Percentiles rank a stretch among this genome's conserved stretches.
Evolutionary conservation across 2,113 vertebrate species (phyloP).

Genomic region (Macroglossus sobrinus): DNA sequence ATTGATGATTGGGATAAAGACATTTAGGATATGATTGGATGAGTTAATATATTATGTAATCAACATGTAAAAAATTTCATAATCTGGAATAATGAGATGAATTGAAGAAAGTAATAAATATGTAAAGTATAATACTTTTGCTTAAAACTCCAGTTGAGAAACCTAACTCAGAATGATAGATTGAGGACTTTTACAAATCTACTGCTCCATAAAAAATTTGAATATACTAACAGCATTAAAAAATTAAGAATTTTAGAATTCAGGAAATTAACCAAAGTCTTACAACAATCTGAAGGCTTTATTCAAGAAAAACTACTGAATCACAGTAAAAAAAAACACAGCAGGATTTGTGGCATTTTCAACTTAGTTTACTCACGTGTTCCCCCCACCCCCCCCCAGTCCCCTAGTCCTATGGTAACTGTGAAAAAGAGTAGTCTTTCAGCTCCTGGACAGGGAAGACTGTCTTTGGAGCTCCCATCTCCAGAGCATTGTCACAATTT

Average conservation of each 20-base stretch:
- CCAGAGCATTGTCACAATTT: not conserved
- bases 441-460: not conserved
- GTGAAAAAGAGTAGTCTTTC: not conserved
- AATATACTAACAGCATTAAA: not conserved
- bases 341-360: not conserved
- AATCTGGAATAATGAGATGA: not conserved
- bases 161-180: not conserved
- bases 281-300: not conserved
- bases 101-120: not conserved
- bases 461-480: not conserved
- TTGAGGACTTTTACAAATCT: not conserved
- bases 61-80: not conserved
- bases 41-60: not conserved
- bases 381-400: no score
- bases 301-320: not conserved
- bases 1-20: not conserved
- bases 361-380: not conserved
- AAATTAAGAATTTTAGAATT: not conserved
- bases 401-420: not conserved
- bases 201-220: not conserved
- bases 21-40: not conserved
- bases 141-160: not conserved
- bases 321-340: not conserved
- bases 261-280: not conserved
- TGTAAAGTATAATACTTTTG: not conserved